Percentiles rank a stretch among this genome's conserved stretches.
phyloP scores from a whole-genome alignment of 37 sponge, comb jelly and placozoan species.

The Cliona cf. orientalis region DNA sequence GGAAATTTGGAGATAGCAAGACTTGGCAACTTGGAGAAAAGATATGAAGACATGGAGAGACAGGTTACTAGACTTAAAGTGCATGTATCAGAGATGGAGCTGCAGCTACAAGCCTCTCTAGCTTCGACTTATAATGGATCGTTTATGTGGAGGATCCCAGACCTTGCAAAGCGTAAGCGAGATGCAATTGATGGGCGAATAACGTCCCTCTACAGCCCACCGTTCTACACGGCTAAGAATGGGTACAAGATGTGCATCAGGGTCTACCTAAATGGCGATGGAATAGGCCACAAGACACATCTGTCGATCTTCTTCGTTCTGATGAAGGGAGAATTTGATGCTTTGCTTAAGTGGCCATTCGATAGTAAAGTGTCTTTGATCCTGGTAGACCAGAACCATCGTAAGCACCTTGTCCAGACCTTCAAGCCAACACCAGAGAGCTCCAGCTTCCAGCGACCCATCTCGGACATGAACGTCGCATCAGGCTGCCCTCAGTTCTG shows the following conservation, averaged over 20 bases:
- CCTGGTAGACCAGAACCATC: constrained; percentile 73
- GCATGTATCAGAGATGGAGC: constrained; percentile 77
- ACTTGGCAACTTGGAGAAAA: constrained; percentile 44
- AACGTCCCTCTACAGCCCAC: constrained; percentile 86
- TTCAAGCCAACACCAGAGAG: constrained; percentile 73
- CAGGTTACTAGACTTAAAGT: constrained; percentile 42
- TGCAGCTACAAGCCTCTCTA: constrained; percentile 82
- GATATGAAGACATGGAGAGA: constrained; percentile 50
- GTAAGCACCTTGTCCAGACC: constrained; percentile 76
- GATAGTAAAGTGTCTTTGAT: constrained; percentile 83
- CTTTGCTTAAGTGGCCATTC: constrained; percentile 87
- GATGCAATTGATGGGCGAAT: constrained; percentile 77
- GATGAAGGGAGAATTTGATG: constrained; percentile 90
- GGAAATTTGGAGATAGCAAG: too few relatives aligned
- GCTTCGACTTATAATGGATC: constrained; percentile 82
- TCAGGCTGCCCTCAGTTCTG: constrained; percentile 78
- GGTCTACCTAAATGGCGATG: constrained; percentile 89
- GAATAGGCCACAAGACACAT: constrained; percentile 73
- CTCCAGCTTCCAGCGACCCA: constrained; percentile 63
- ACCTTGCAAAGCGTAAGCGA: constrained; percentile 61
- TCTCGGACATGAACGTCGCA: constrained; percentile 86
- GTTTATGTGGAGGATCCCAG: constrained; percentile 87
- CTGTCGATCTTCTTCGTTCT: constrained; percentile 86
- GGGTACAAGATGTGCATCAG: constrained; percentile 93
- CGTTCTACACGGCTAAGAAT: constrained; percentile 81